Percentiles rank a stretch among this genome's conserved stretches.
Conservation (phyloP, 1,140 invertebrate species). For the Contarinia nasturtii region DNA sequence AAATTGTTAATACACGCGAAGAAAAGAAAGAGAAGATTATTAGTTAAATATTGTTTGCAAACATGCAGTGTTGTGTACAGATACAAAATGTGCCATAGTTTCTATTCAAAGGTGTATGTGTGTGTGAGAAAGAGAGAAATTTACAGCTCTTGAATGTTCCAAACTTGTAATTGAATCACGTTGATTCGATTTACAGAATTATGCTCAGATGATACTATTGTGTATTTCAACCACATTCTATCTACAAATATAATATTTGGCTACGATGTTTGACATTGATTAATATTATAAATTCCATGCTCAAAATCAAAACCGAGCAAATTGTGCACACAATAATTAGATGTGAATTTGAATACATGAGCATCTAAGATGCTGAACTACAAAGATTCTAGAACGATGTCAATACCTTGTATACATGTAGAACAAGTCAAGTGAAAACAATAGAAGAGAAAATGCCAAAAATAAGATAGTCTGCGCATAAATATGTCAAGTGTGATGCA, state of each 20-base stretch:
- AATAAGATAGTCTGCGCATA: conserved; percentile 22
- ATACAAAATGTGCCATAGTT: background rate
- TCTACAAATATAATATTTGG: too few relatives aligned
- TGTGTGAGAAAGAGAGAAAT: too few relatives aligned
- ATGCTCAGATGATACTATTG: too few relatives aligned
- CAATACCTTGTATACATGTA: conserved; percentile 22
- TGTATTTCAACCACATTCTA: background rate
- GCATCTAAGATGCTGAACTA: too few relatives aligned
- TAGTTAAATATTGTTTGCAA: background rate
- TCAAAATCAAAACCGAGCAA: too few relatives aligned
- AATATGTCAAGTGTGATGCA: too few relatives aligned
- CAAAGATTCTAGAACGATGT: too few relatives aligned
- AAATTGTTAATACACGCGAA: background rate
- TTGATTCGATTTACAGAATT: too few relatives aligned
- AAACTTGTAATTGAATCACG: background rate
- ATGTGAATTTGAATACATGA: too few relatives aligned
- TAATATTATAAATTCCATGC: too few relatives aligned
- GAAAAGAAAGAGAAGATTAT: background rate
- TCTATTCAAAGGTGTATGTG: background rate
- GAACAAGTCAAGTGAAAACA: conserved; percentile 27
- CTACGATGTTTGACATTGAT: conserved; percentile 1
- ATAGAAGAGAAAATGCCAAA: conserved; percentile 26
- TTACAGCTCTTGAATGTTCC: background rate
- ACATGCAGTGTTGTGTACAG: background rate
- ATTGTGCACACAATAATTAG: too few relatives aligned